Evolutionary conservation across 2,113 vertebrate genomes (phyloP), one percentile per base, ranked within the genome.

Genomic region (Rhizomys pruinosus): DNA sequence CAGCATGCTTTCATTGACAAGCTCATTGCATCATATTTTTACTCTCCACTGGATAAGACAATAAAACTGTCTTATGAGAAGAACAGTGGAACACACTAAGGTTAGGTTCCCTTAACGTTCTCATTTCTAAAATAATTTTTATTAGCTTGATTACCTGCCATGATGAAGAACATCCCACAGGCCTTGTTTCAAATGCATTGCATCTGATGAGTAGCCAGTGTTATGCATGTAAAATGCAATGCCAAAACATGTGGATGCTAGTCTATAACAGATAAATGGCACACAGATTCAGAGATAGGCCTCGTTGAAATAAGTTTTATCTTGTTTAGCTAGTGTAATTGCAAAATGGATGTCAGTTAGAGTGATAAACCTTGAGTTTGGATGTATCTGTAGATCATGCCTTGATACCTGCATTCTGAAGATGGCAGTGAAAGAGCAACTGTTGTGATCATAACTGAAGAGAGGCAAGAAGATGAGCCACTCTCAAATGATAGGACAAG

Each of bases 41-140:
- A 68, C 15, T 64, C 0, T 66, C 20, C 0, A 7, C 19, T 0
- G 64, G 1, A 34, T 59, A 77, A 73, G 19, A 55, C 4, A 7
- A 27, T 27, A 3, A 32, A 87, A 55, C 0, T 68, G 44, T 22
- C 10, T 32, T 84, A 34, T 76, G 27, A 52, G 42, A 87, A 92
- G 59, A 59, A 25, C 20, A 91, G 22, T 10, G 66, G 23, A 64
- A 32, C 10, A 42, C 12, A 59, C 11, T 84, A 52, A 44, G 23
- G 27, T 3, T 23, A 57, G 0, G 3, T n/a, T 57, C 61, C 2
- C 42, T n/a, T 59, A n/a, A 1, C 69, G 84, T 52, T 37, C 8
- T 69, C 42, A 39, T 0, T 37, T 68, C 3, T 78, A 44, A 89
- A 72, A 64, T 59, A 74, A 61, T 66, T 32, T 22, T 4, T 17